phyloP scores from a whole-genome alignment of 2,797 vertebrate genomes.

The Cygnus olor region DNA sequence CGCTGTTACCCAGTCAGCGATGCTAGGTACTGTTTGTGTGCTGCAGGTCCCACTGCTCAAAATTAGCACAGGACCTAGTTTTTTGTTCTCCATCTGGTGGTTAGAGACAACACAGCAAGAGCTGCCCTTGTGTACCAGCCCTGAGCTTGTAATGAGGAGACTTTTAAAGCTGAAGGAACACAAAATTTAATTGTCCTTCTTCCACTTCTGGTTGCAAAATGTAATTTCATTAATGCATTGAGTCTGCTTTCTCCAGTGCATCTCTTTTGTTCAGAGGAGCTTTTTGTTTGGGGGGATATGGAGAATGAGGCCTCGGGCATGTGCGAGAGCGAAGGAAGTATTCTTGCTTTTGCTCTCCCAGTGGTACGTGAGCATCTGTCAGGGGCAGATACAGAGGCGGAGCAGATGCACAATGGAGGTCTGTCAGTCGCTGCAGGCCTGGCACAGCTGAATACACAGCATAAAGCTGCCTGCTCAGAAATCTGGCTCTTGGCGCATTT shows the following conservation, averaged over 20 bases:
- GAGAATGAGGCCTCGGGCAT: conserved; percentile 29
- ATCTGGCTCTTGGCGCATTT: background rate
- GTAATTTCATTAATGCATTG: conserved; percentile 55
- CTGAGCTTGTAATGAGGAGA: background rate
- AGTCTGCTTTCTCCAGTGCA: conserved; percentile 24
- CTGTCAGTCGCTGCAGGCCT: background rate
- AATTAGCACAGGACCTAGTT: background rate
- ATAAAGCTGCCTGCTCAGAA: background rate
- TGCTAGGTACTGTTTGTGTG: background rate
- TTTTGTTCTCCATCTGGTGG: background rate
- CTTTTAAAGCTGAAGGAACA: conserved; percentile 12
- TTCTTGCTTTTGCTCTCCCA: conserved; percentile 45
- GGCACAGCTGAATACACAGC: background rate
- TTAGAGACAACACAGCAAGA: background rate
- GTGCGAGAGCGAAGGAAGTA: background rate
- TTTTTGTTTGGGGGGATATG: background rate
- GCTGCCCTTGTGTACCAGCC: conserved; percentile 10
- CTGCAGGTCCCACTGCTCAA: background rate
- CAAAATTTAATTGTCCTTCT: conserved; percentile 45
- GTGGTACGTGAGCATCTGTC: background rate
- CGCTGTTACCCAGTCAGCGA: background rate
- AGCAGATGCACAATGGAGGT: background rate
- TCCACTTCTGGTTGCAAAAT: conserved; percentile 52
- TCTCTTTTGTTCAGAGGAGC: background rate
- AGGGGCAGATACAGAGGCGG: conserved; percentile 22